Evolutionary conservation across 2,113 vertebrate genomes (phyloP).

Genomic region (Lagopus muta): DNA sequence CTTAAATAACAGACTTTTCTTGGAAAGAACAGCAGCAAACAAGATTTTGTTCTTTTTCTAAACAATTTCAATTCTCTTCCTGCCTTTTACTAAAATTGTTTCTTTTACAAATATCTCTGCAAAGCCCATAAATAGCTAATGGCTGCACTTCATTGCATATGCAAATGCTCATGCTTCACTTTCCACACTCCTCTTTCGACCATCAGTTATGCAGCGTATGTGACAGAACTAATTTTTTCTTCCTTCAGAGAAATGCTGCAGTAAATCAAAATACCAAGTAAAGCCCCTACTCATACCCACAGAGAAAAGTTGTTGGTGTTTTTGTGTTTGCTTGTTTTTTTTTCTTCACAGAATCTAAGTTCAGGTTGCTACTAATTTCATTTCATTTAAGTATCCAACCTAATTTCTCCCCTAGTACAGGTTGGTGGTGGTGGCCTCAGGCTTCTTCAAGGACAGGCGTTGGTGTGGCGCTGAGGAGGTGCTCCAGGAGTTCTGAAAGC

Average conservation of each 20-base stretch:
- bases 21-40: conserved; percentile 34
- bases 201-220: background rate
- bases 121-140: background rate
- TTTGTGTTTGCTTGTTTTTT: too few relatives aligned
- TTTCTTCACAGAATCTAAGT: background rate
- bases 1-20: conserved; percentile 58
- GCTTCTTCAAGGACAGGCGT: background rate
- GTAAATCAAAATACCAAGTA: background rate
- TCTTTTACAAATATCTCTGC: background rate
- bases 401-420: background rate
- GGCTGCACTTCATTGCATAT: background rate
- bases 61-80: conserved; percentile 2
- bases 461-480: background rate
- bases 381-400: background rate
- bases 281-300: background rate
- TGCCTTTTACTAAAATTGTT: background rate
- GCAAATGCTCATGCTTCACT: background rate
- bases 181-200: background rate
- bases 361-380: background rate
- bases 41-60: conserved; percentile 32
- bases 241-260: background rate
- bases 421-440: background rate
- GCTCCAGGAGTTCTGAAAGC: background rate
- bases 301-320: background rate
- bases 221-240: background rate